Conservation (phyloP, 2,888 invertebrate genomes). For the Pachliopta kotzebuea region DNA sequence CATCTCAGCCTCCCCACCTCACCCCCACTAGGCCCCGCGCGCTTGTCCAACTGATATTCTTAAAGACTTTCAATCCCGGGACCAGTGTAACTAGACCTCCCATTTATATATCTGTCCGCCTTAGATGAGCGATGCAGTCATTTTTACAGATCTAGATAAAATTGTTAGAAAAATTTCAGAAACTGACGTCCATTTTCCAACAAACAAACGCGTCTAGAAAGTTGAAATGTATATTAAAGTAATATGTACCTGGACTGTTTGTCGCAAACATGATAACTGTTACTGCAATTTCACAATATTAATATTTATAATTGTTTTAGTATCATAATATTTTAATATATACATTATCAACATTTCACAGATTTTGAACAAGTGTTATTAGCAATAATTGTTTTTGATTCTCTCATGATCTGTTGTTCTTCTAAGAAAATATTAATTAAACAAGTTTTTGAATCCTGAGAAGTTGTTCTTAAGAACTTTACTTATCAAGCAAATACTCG, state of each 20-base stretch:
- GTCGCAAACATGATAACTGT: constrained; percentile 7
- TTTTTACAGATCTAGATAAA: constrained; percentile 45
- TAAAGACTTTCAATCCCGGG: constrained; percentile 52
- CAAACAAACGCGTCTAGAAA: constrained; percentile 70
- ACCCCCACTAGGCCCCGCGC: constrained; percentile 31
- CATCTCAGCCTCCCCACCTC: constrained; percentile 50
- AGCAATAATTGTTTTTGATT: too few species aligned
- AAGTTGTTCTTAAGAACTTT: constrained; percentile 1
- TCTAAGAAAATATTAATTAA: too few species aligned
- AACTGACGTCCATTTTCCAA: constrained; percentile 56
- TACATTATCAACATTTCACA: not conserved
- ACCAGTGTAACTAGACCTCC: constrained; percentile 50
- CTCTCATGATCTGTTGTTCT: too few species aligned
- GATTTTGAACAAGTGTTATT: too few species aligned
- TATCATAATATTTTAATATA: not conserved
- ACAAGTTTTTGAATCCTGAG: not conserved
- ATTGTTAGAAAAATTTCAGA: constrained; percentile 52
- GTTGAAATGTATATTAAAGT: constrained; percentile 55
- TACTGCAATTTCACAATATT: constrained; percentile 5
- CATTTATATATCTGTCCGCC: constrained; percentile 36
- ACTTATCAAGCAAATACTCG: constrained; percentile 19
- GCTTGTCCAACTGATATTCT: constrained; percentile 73
- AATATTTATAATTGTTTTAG: not conserved
- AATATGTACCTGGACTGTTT: constrained; percentile 33
- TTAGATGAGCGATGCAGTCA: constrained; percentile 37